These are phyloP conservation scores for Globodera ellingtonae DNA, from an alignment of 1,140 invertebrate species.

Conservation along the genomic window DNA sequence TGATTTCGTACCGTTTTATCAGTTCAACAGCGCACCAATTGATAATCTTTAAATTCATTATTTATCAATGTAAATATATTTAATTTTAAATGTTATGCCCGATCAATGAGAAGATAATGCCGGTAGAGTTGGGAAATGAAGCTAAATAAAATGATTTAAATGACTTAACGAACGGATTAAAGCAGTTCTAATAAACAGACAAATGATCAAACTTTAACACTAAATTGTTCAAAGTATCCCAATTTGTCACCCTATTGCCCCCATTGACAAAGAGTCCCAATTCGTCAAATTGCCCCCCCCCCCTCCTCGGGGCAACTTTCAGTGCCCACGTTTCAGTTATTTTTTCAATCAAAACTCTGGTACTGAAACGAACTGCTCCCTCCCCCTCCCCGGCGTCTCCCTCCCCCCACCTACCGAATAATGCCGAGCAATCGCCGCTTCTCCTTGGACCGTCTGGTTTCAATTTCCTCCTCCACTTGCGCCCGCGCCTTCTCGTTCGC, in stretches of 20 bases:
- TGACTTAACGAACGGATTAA: too few species aligned
- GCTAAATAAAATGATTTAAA: constrained; percentile 17
- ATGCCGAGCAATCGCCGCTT: constrained; percentile 39
- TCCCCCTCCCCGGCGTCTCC: too few species aligned
- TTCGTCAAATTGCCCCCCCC: not conserved
- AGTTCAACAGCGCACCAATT: constrained; percentile 38
- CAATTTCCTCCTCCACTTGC: constrained; percentile 30
- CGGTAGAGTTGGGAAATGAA: constrained; percentile 42
- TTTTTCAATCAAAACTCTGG: too few species aligned
- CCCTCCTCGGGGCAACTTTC: too few species aligned
- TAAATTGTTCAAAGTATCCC: too few species aligned
- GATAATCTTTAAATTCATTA: constrained; percentile 23
- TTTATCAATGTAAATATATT: not conserved
- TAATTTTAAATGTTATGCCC: too few species aligned
- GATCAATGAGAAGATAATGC: constrained; percentile 34
- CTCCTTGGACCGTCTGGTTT: constrained; percentile 25
- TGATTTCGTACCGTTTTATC: constrained; percentile 31
- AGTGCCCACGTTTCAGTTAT: not conserved
- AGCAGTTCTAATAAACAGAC: too few species aligned
- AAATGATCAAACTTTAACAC: too few species aligned
- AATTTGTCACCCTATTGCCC: too few species aligned
- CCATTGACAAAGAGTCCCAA: not conserved
- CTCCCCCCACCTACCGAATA: constrained; percentile 20
- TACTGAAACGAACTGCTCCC: too few species aligned
- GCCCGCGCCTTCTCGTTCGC: constrained; percentile 14